Base-by-base conservation (phyloP, 1,140 invertebrate species). In the Plectus sambesii region DNA sequence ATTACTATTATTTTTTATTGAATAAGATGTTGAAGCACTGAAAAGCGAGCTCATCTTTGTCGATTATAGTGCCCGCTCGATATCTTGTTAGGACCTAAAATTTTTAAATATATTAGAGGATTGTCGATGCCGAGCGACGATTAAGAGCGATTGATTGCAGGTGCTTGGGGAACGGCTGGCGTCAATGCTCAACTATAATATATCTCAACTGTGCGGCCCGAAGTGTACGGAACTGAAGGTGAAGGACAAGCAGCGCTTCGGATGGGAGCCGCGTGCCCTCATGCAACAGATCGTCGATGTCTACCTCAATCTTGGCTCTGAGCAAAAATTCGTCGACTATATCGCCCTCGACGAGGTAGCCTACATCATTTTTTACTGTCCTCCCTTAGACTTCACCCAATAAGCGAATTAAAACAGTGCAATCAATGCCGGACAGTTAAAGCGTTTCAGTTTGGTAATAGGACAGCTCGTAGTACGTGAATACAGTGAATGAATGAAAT, bases 171-270 rank as follows among this genome's bases (percentile, higher is more conserved):
- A 87, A 62, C 77, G 89, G 35, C 77, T 98, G 12, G 87, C 89
- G 46, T 87, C 88, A 38, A 97, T 98, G 92, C 75, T 98, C 41
- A 96, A 97, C 72, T 94, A 92, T 71, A 67, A 67, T 74, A 73
- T 97, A 30, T 83, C 88, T 67, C 87, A 98, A 69, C 74, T 97
- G n/a, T 92, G 87, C 69, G 90, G 92, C 2, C 82, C 87, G 24
- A 96, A 97, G 71, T 96, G 88, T 73, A 89, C 88, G 69, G 88
- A 93, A 74, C 75, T 98, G 25, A 96, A 94, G 76, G 90, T 97
- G n/a, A 80, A 82, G 41, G 84, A 85, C 59, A 83, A 87, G 48
- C 89, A 89, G 67, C 62, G 65, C 5, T 97, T 94, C 69, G 85
- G 86, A 1, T 98, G 90, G 90, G 87, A 94, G 64, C 92, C 92